These are phyloP conservation scores for Lethenteron camtschaticum DNA, from an alignment of 2,113 vertebrate species.

Conservation along the genomic window DNA sequence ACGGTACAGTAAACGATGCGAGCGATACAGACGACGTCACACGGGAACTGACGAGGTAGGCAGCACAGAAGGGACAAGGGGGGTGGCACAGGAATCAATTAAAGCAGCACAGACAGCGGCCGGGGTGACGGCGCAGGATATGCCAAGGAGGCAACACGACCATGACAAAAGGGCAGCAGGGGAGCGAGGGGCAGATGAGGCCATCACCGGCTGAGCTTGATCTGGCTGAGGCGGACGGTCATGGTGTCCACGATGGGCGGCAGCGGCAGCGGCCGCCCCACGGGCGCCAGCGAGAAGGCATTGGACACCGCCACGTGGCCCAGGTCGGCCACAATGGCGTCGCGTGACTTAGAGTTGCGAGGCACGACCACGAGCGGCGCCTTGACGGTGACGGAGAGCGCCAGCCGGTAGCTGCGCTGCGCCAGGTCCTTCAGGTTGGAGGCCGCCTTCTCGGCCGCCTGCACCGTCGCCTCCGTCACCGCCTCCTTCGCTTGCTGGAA, in stretches of 20 bases:
- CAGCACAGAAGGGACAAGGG: too few relatives aligned
- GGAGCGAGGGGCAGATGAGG: too few relatives aligned
- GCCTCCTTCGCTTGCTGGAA: constrained; percentile 68
- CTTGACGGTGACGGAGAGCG: constrained; percentile 51
- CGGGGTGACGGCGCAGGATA: too few relatives aligned
- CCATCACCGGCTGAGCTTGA: constrained; percentile 59
- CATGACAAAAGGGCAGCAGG: too few relatives aligned
- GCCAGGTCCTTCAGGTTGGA: constrained; percentile 60
- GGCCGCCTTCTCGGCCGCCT: constrained; percentile 66
- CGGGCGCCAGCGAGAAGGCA: constrained; percentile 34
- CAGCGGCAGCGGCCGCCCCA: constrained; percentile 22
- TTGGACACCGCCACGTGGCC: constrained; percentile 69
- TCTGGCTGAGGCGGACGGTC: constrained; percentile 49
- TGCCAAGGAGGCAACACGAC: too few relatives aligned
- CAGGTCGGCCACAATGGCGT: constrained; percentile 53
- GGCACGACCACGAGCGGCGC: constrained; percentile 73
- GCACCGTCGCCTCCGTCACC: constrained; percentile 46
- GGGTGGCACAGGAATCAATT: too few relatives aligned
- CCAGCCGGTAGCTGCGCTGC: constrained; percentile 64
- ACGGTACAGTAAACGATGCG: too few relatives aligned
- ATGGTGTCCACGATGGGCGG: constrained; percentile 63
- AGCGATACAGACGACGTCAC: too few relatives aligned
- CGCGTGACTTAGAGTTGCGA: constrained; percentile 46
- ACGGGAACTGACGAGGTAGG: too few relatives aligned
- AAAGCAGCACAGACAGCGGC: too few relatives aligned